These are phyloP conservation scores for Zoroaster sp. DNA, from an alignment of 53 echinoderm and acorn worm species.

Conservation along the genomic window DNA sequence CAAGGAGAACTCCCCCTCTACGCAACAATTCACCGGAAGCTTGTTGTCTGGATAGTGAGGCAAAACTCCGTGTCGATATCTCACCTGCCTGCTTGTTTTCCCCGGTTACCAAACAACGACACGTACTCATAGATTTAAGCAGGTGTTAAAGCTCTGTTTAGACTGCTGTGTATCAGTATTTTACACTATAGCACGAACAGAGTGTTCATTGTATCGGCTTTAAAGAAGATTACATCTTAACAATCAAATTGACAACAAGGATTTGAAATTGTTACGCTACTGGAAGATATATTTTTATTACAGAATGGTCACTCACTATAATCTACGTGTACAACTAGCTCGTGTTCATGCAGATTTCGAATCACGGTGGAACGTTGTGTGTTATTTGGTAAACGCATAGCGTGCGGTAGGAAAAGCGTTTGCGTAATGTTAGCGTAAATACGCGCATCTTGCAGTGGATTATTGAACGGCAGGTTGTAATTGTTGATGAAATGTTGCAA, in stretches of 20 bases:
- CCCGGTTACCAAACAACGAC: slow-evolving; percentile 22
- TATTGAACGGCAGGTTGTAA: neutral
- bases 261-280: neutral
- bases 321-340: neutral
- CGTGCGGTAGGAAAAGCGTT: neutral
- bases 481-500: too few relatives aligned
- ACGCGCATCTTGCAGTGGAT: neutral
- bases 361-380: neutral
- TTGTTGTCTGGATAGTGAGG: neutral
- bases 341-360: too few relatives aligned
- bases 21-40: neutral
- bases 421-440: neutral
- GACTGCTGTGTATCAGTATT: neutral
- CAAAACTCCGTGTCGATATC: neutral
- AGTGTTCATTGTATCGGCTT: neutral
- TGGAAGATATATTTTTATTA: neutral
- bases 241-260: slow-evolving; percentile 1
- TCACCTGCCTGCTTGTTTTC: neutral
- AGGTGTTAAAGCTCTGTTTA: slow-evolving; percentile 18
- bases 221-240: slow-evolving; percentile 25
- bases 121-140: slow-evolving; percentile 6
- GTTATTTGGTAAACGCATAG: neutral
- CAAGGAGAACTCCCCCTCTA: neutral
- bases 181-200: neutral
- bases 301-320: too few relatives aligned